Conservation (phyloP, 2,797 vertebrate genomes). For the Nasua narica region DNA sequence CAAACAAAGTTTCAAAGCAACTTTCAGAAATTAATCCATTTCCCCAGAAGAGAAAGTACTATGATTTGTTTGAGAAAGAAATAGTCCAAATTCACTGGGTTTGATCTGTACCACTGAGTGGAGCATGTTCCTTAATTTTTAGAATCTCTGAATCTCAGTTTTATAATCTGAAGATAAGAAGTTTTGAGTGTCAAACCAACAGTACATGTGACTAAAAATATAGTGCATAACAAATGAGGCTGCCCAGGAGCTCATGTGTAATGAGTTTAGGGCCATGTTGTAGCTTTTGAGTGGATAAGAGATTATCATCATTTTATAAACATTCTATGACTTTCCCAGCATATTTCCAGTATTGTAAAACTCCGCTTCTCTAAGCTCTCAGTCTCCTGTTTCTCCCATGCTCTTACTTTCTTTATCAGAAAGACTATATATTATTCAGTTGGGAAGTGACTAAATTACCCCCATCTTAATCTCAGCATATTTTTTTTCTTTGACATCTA, state of each 20-base stretch:
- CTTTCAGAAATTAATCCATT: slow-evolving; percentile 22
- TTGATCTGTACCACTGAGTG: background rate
- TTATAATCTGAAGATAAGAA: background rate
- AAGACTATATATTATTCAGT: background rate
- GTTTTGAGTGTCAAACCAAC: background rate
- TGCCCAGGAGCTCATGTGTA: background rate
- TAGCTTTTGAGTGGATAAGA: background rate
- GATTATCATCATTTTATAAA: background rate
- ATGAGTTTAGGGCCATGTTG: too few relatives aligned
- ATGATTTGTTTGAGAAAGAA: background rate
- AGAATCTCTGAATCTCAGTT: background rate
- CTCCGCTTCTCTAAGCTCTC: background rate
- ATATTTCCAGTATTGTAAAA: background rate
- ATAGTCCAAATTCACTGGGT: background rate
- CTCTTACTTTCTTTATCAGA: background rate
- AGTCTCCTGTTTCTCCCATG: background rate
- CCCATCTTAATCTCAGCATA: background rate
- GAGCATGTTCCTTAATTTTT: background rate
- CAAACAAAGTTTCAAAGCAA: slow-evolving; percentile 25
- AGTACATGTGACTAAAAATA: background rate
- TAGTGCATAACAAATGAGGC: background rate
- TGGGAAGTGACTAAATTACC: background rate
- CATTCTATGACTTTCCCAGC: background rate
- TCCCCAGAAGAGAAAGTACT: background rate
- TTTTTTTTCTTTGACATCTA: background rate